Evolutionary conservation across 2,888 invertebrate species (phyloP), one percentile per base, ranked within the genome.

Genomic region (Portevinia maculata): DNA sequence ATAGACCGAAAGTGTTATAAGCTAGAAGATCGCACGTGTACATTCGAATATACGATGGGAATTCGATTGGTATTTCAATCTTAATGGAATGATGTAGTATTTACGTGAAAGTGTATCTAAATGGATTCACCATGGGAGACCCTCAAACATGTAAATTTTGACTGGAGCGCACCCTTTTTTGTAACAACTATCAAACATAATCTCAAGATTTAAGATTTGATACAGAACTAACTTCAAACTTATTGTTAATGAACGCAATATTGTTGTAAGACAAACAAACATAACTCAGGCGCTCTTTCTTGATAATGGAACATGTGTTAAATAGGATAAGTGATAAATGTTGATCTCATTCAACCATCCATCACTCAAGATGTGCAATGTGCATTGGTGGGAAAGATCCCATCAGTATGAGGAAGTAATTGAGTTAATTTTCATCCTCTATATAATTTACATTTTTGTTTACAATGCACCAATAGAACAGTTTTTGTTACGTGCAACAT

Each of bases 1-100:
- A 57, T 13, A 50, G 11, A 30, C 74, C 17, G 34, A 41, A 41
- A 41, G 17, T 48, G 53, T 48, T 46, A 53, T 67, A 50, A 24
- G 39, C 37, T 28, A 15, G 4, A 44, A 32, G 37, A 37, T 39
- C 11, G 9, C 34, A 15, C 19, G 4, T 8, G 13, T 64, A 32
- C 24, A 76, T 60, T 15, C 32, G 52, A 59, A 5, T 19, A 21
- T 30, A 60, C 46, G 73, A 53, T 59, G 11, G 8, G 3, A 15
- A 59, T 37, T 44, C 32, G 15, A 44, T 41, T 53, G 52, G 39
- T 41, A 64, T 55, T 71, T 50, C 32, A 69, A 53, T 55, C 37
- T 55, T n/a, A 59, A 17, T 41, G 6, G 21, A 48, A 41, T 39
- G 55, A n/a, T 19, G 21, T 59, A 32, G n/a, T 4, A 11, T 15